Base-by-base conservation (phyloP, 2,113 vertebrate genomes). In the Peucedramus taeniatus region DNA sequence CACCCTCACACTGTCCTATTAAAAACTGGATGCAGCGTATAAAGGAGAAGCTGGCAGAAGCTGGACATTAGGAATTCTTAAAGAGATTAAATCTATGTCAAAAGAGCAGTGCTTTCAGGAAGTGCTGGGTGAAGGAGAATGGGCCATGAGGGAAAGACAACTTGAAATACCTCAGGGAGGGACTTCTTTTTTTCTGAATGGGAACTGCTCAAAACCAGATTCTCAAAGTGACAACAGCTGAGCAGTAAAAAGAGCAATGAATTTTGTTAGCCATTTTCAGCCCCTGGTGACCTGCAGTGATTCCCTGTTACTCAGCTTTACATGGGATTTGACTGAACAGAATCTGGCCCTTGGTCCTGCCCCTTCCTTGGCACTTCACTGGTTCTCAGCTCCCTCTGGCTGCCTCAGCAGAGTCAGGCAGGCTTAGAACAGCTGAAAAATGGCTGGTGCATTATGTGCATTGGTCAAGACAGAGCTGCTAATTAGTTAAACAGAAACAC, bases 401-500 rank as follows among this genome's bases (percentile, higher is more conserved):
- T 93, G 63, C 28, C 66, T 85, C 81, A 65, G 65, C 42, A 76
- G 74, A 90, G 49, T 49, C 57, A 65, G 4, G n/a, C 70, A 76
- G 77, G 49, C 78, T 23, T 89, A 54, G 76, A 71, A 91, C 61
- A 93, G 84, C 93, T 85, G 88, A 54, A 66, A 85, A 91, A 86
- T 45, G 87, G 42, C 66, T 93, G 78, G 53, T 87, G 72, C 37
- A 14, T 9, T 90, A 75, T 87, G 81, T 87, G 54, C 90, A 70
- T 95, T 96, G 94, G 94, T 90, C 31, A 31, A 31, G 75, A 59
- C 31, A 66, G 47, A n/a, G 54, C 71, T 63, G 78, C 75, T 91
- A 90, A 96, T 94, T 88, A 85, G 53, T 91, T 87, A 93, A 87
- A 83, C 13, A 12, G 71, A 89, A 96, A 90, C 61, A 78, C 53